phyloP scores from a whole-genome alignment of 2,888 invertebrate genomes.

The Neelides folsomi region DNA sequence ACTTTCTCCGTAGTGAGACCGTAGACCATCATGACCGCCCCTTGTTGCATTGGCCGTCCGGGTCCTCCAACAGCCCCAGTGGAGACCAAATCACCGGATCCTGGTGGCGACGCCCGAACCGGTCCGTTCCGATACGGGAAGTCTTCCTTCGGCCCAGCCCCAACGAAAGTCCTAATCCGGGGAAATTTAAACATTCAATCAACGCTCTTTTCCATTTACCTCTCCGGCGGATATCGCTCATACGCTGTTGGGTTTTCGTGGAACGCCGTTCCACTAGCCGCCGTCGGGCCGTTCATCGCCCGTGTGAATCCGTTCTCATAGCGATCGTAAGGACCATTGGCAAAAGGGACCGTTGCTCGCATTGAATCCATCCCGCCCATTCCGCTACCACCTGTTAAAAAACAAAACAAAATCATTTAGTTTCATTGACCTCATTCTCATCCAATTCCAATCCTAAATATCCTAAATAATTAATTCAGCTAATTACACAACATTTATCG shows the following conservation, averaged over 20 bases:
- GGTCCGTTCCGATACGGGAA: conserved; percentile 31
- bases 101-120: conserved; percentile 28
- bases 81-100: conserved; percentile 14
- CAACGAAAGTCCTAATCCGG: conserved; percentile 22
- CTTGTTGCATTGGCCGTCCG: conserved; percentile 47
- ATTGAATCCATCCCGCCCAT: conserved; percentile 25
- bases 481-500: background rate
- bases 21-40: conserved; percentile 95
- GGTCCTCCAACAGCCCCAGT: conserved; percentile 28
- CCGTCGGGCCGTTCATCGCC: conserved; percentile 36
- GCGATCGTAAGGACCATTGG: conserved; percentile 31
- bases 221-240: conserved; percentile 34
- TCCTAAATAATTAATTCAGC: background rate
- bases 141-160: conserved; percentile 29
- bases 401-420: background rate
- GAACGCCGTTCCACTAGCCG: conserved; percentile 11
- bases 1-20: conserved; percentile 84
- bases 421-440: too few relatives aligned
- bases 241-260: conserved; percentile 22
- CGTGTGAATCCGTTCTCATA: conserved; percentile 36
- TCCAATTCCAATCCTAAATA: too few relatives aligned
- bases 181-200: background rate
- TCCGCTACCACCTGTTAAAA: conserved; percentile 22
- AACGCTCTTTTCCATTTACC: conserved; percentile 13
- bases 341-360: conserved; percentile 28